A percentile compares a stretch with the other conserved stretches of the same genome.
Conservation (phyloP, 2,888 invertebrate species). For the Lepidochrysops patricia region DNA sequence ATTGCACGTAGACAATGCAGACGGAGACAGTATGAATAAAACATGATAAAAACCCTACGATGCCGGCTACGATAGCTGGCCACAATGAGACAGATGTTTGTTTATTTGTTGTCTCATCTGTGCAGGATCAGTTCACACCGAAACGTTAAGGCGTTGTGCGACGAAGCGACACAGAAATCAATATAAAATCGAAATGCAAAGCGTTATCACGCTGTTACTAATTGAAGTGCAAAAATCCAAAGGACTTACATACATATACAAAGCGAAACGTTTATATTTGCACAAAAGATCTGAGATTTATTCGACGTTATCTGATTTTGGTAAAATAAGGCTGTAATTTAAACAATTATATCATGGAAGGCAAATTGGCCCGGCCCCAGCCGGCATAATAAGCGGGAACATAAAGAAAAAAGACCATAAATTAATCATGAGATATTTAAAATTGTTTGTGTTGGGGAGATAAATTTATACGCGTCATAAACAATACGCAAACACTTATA, state of each 20-base stretch:
- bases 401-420: not conserved
- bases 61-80: constrained; percentile 39
- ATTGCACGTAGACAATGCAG: constrained; percentile 68
- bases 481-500: constrained; percentile 14
- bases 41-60: constrained; percentile 50
- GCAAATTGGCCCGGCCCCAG: not conserved
- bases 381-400: not conserved
- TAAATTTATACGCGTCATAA: constrained; percentile 10
- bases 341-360: not conserved
- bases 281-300: not conserved
- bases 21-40: constrained; percentile 57
- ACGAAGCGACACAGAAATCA: too few relatives aligned
- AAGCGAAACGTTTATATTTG: not conserved
- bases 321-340: not conserved
- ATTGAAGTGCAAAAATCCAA: too few relatives aligned
- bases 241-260: too few relatives aligned
- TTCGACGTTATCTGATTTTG: not conserved
- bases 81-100: constrained; percentile 42
- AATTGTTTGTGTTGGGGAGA: not conserved
- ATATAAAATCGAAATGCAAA: too few relatives aligned
- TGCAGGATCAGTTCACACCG: not conserved
- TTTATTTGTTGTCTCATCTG: constrained; percentile 33
- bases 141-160: too few relatives aligned
- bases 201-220: too few relatives aligned
- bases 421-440: not conserved